Percentiles rank a stretch among this genome's conserved stretches.
These are phyloP conservation scores for Drosophila kurseongensis DNA, from an alignment of 1,140 invertebrate species.

Conservation along the genomic window DNA sequence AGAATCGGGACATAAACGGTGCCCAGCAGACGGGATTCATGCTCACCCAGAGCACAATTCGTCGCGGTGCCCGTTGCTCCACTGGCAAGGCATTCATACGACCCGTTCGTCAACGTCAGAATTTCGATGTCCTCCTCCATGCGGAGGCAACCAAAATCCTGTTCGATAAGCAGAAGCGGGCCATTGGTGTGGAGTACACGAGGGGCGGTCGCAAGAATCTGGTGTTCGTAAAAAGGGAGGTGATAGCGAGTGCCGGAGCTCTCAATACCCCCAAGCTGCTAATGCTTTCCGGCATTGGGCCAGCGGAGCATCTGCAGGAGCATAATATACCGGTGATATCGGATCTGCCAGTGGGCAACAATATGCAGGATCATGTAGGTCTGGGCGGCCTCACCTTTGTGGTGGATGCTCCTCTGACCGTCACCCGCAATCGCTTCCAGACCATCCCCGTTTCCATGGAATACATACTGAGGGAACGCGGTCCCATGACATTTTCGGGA, in stretches of 20 bases:
- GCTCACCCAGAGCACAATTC: conserved; percentile 93
- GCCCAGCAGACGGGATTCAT: conserved; percentile 93
- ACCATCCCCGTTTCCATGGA: conserved; percentile 91
- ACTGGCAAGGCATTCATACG: conserved; percentile 95
- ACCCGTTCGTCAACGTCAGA: conserved; percentile 90
- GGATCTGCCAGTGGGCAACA: conserved; percentile 92
- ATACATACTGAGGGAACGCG: conserved; percentile 91
- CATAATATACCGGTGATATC: conserved; percentile 90
- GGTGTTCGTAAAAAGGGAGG: conserved; percentile 90
- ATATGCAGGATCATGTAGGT: conserved; percentile 91
- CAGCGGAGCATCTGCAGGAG: conserved; percentile 90
- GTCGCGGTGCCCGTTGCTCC: conserved; percentile 94
- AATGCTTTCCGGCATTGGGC: conserved; percentile 95
- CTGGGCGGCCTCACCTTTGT: conserved; percentile 93
- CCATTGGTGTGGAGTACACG: conserved; percentile 91
- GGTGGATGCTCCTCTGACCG: conserved; percentile 91
- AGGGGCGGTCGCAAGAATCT: conserved; percentile 87
- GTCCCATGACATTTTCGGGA: conserved; percentile 92
- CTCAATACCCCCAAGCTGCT: conserved; percentile 93
- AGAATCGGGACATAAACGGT: conserved; percentile 92
- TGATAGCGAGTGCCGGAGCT: conserved; percentile 92
- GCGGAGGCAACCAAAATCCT: conserved; percentile 90
- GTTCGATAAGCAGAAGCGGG: conserved; percentile 89
- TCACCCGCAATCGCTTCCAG: conserved; percentile 91
- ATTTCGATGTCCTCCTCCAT: conserved; percentile 93